These are phyloP conservation scores for Bucco capensis DNA, from an alignment of 2,113 vertebrate species.

Conservation along the genomic window DNA sequence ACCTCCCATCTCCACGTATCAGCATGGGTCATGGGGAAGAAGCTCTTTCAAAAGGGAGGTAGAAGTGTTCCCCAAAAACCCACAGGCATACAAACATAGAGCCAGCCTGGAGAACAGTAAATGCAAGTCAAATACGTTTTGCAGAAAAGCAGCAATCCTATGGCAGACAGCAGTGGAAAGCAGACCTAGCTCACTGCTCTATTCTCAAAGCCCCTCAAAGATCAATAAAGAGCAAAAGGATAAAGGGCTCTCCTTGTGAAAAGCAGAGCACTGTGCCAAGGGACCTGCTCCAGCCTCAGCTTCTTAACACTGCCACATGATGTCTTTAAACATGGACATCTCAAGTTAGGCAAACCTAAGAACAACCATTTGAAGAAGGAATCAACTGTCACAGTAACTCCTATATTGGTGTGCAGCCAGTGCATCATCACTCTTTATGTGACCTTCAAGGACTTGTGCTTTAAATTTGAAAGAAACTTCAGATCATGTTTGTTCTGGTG, in stretches of 20 bases:
- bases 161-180: background rate
- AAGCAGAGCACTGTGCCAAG: background rate
- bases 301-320: fast-evolving
- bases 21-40: background rate
- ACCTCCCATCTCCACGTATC: slow-evolving; percentile 6
- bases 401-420: background rate
- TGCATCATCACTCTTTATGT: background rate
- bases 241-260: background rate
- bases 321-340: background rate
- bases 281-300: background rate
- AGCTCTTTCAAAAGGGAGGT: slow-evolving; percentile 46
- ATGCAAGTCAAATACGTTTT: background rate
- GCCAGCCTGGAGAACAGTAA: background rate
- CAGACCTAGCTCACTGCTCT: background rate
- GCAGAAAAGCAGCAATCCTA: background rate
- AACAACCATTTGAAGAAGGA: background rate
- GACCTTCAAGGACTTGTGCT: background rate
- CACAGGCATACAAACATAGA: background rate
- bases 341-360: background rate
- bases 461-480: background rate
- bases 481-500: background rate
- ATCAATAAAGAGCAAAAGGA: background rate
- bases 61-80: slow-evolving; percentile 9
- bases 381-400: background rate
- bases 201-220: background rate